Conservation (phyloP, 1,140 invertebrate species). For the Hesperophylax magnus region DNA sequence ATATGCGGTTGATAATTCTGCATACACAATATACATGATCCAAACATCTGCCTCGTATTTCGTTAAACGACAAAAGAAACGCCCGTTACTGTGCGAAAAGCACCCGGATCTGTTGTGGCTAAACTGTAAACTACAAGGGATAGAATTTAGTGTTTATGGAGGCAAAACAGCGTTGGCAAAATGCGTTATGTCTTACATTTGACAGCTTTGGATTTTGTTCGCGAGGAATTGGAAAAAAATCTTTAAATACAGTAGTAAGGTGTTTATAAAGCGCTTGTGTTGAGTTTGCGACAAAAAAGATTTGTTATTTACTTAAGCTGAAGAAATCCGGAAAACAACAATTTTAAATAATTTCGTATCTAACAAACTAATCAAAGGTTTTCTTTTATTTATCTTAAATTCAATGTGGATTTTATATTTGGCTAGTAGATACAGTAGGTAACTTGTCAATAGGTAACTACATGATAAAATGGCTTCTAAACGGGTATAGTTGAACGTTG, state of each 20-base stretch:
- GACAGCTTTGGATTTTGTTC: slow-evolving; percentile 6
- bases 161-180: background rate
- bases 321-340: no score
- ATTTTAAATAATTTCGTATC: no score
- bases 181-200: slow-evolving; percentile 16
- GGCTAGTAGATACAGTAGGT: no score
- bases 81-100: background rate
- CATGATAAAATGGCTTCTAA: no score
- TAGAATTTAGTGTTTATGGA: slow-evolving; percentile 19
- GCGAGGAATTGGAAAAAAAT: background rate
- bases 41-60: slow-evolving; percentile 12
- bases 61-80: slow-evolving; percentile 13
- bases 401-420: no score
- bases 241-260: background rate
- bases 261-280: no score
- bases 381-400: no score
- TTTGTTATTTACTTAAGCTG: no score
- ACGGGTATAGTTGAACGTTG: no score
- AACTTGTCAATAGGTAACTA: no score
- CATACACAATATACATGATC: background rate
- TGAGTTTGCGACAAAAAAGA: no score
- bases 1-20: background rate
- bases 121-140: background rate
- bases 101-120: background rate
- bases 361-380: no score